Evolutionary conservation across 2,888 invertebrate genomes (phyloP).

Genomic region (Caenorhabditis sp.): DNA sequence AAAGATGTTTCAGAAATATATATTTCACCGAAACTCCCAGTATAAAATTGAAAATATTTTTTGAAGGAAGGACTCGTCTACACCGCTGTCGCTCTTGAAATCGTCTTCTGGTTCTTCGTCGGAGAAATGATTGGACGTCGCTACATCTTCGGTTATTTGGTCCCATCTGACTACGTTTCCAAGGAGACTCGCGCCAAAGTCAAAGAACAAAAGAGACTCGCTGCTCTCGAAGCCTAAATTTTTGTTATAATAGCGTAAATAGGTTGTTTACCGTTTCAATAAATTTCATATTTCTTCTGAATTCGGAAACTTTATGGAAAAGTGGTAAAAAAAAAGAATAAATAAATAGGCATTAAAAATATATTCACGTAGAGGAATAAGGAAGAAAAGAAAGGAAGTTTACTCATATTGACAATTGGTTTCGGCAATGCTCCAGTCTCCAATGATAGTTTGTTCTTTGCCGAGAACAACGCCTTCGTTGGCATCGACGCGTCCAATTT

Average conservation of each 20-base stretch:
- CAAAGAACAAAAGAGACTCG: conserved; percentile 30
- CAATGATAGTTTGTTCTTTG: conserved; percentile 57
- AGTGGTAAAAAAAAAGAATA: conserved; percentile 6
- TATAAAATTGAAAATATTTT: too few relatives aligned
- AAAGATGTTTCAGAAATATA: too few relatives aligned
- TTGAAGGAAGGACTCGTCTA: conserved; percentile 85
- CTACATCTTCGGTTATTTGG: conserved; percentile 81
- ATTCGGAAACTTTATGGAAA: too few relatives aligned
- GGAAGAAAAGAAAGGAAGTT: too few relatives aligned
- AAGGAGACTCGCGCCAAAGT: conserved; percentile 55
- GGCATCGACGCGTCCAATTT: conserved; percentile 53
- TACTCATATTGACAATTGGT: conserved; percentile 63
- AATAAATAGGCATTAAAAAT: conserved; percentile 3
- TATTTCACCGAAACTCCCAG: too few relatives aligned
- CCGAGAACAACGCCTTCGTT: conserved; percentile 48
- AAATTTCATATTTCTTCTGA: background rate
- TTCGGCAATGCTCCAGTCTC: conserved; percentile 67
- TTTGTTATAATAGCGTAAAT: conserved; percentile 2
- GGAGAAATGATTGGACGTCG: conserved; percentile 97
- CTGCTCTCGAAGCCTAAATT: conserved; percentile 36
- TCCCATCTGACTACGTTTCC: conserved; percentile 57
- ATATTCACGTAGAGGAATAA: too few relatives aligned
- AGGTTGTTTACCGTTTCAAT: background rate
- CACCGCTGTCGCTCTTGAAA: conserved; percentile 86
- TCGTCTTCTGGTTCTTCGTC: conserved; percentile 92